Percentiles rank a stretch among this genome's conserved stretches.
These are phyloP conservation scores for Stichopus chloronotus DNA, from an alignment of 35 echinoderm and acorn worm genomes.

Conservation along the genomic window DNA sequence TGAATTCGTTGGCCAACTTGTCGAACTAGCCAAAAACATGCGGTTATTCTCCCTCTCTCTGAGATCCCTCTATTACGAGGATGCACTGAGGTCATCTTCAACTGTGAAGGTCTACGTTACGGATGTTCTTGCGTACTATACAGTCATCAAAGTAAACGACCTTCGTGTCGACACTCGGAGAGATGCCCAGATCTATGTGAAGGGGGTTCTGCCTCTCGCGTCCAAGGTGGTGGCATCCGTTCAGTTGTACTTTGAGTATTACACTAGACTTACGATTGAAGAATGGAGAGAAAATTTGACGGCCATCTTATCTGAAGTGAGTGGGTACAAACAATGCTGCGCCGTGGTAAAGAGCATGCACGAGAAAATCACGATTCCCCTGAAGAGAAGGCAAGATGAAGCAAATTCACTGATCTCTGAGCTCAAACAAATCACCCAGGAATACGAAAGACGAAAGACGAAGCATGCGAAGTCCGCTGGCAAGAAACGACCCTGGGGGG, in stretches of 20 bases:
- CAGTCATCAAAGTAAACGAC: background rate
- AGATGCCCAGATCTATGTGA: slow-evolving; percentile 45
- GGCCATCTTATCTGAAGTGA: background rate
- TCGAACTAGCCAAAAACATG: too few relatives aligned
- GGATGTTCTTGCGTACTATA: too few relatives aligned
- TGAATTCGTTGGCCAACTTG: too few relatives aligned
- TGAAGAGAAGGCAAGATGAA: slow-evolving; percentile 35
- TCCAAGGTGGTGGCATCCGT: background rate
- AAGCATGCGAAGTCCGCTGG: background rate
- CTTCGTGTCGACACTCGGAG: slow-evolving; percentile 27
- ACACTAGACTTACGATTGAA: background rate
- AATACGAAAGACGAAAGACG: background rate
- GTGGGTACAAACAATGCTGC: slow-evolving; percentile 21
- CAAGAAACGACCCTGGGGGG: background rate
- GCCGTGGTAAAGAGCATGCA: background rate
- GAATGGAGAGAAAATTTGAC: background rate
- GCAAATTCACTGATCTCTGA: slow-evolving; percentile 6
- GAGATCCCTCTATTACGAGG: too few relatives aligned
- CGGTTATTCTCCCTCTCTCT: too few relatives aligned
- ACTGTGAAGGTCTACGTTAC: too few relatives aligned
- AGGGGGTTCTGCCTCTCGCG: slow-evolving; percentile 4
- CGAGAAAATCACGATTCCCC: slow-evolving; percentile 27
- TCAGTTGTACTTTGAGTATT: background rate
- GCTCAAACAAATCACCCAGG: background rate
- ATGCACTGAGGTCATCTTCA: too few relatives aligned